These are phyloP conservation scores for Hydroisotoma schaefferi DNA, from an alignment of 2,888 invertebrate species.

Conservation along the genomic window DNA sequence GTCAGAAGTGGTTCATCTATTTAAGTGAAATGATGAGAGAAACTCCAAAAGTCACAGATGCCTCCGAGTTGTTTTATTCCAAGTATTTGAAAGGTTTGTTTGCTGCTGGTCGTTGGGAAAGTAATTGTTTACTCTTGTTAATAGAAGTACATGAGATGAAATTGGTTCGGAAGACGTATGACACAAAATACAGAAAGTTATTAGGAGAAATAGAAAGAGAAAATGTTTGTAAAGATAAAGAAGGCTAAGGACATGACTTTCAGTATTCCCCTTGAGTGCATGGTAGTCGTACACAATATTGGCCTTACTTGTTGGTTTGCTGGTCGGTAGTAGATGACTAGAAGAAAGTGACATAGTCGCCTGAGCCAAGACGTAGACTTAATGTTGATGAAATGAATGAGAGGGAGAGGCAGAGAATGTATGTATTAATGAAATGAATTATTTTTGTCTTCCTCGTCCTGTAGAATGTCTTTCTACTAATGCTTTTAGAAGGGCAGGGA, in stretches of 20 bases:
- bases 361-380: background rate
- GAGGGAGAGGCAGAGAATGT: conserved; percentile 5
- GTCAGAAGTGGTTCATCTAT: conserved; percentile 8
- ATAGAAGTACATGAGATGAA: conserved; percentile 9
- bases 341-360: background rate
- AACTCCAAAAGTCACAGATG: conserved; percentile 8
- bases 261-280: background rate
- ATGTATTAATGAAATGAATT: conserved; percentile 21
- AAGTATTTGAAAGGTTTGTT: too few species aligned
- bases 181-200: conserved; percentile 5
- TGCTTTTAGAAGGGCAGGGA: background rate
- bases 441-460: conserved; percentile 13
- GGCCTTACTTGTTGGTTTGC: background rate
- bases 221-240: conserved; percentile 1
- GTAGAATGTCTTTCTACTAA: background rate
- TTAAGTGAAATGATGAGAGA: conserved; percentile 9
- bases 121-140: conserved; percentile 6
- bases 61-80: background rate
- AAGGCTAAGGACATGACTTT: background rate
- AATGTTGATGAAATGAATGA: conserved; percentile 6
- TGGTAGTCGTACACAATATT: background rate
- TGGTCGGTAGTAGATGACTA: background rate
- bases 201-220: background rate
- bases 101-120: background rate
- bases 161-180: conserved; percentile 3